Conservation (phyloP, 1,140 invertebrate species). For the Rhynchophorus ferrugineus region DNA sequence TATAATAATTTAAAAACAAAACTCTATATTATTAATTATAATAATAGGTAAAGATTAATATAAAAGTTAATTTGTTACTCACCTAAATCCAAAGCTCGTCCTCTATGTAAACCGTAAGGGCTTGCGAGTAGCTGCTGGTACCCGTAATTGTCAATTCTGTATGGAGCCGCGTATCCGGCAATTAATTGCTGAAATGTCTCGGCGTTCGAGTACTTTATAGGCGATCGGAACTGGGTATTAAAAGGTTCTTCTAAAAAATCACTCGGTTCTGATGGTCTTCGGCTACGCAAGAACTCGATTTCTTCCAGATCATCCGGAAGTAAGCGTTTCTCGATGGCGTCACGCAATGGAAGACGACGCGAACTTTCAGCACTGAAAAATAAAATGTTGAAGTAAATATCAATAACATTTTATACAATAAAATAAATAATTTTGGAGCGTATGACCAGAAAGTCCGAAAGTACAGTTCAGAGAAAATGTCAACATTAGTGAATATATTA, state of each 20-base stretch:
- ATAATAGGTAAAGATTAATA: no score
- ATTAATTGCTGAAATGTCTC: constrained; percentile 21
- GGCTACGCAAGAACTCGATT: constrained; percentile 24
- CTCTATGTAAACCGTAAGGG: constrained; percentile 13
- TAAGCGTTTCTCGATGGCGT: constrained; percentile 60
- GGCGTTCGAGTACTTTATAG: constrained; percentile 15
- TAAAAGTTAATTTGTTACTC: no score
- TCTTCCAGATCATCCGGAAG: constrained; percentile 48
- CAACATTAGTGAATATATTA: no score
- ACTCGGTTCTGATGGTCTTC: no score
- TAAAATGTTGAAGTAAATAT: no score
- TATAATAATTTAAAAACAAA: no score
- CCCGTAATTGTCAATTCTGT: constrained; percentile 32
- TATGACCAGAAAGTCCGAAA: no score
- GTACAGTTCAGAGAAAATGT: no score
- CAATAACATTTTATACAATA: no score
- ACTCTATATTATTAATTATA: no score
- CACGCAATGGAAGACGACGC: constrained; percentile 47
- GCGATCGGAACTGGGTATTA: background rate
- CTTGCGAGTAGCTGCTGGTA: constrained; percentile 32
- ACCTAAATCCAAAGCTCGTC: constrained; percentile 20
- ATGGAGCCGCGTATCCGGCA: constrained; percentile 20
- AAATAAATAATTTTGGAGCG: no score
- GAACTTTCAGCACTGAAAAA: constrained; percentile 24
- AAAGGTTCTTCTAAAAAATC: no score